Base-by-base conservation (phyloP, 2,888 invertebrate genomes). In the Neocrepidodera transversa region DNA sequence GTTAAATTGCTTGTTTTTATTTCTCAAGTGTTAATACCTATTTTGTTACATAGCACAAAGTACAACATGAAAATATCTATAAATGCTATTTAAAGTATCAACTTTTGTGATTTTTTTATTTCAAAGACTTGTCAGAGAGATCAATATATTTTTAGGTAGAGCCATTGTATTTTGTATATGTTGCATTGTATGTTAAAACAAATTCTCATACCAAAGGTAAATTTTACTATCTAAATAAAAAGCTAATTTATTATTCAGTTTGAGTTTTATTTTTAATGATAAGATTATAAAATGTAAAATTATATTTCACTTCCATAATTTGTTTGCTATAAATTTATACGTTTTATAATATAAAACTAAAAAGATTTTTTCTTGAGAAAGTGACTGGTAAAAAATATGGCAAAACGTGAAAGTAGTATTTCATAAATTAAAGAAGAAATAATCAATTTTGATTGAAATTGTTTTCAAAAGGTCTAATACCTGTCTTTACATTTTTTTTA, bases 171-270 rank as follows among this genome's bases (percentile, higher is more conserved):
- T 50, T 48, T 56, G 48, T 56, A 56, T 40, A 56, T 48, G 45
- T 55, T 48, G 48, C 49, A 17, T 20, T 23, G 10, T 28, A 32
- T 49, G 50, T 50, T 42, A 26, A 23, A 16, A 51, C 10, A 51
- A 51, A 50, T 36, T 13, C 23, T 35, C 45, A 58, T 58, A 58
- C 62, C 62, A 62, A 62, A 62, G 62, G 55, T 58, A 58, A 50
- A 54, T 49, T 47, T 47, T 60, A 32, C 20, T 38, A 43, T 26
- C 47, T 38, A 50, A 64, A 64, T 56, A 61, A 63, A 63, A 54
- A 35, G 57, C 45, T 63, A 60, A 62, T 58, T 63, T 63, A 63
- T 63, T 63, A 60, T 51, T 18, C 36, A n/a, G 8, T n/a, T 14
- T 48, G 4, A 4, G 38, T 47, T 47, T 36, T 14, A 18, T 35